Conservation (phyloP, 2,113 vertebrate genomes). For the Macrotis lagotis region DNA sequence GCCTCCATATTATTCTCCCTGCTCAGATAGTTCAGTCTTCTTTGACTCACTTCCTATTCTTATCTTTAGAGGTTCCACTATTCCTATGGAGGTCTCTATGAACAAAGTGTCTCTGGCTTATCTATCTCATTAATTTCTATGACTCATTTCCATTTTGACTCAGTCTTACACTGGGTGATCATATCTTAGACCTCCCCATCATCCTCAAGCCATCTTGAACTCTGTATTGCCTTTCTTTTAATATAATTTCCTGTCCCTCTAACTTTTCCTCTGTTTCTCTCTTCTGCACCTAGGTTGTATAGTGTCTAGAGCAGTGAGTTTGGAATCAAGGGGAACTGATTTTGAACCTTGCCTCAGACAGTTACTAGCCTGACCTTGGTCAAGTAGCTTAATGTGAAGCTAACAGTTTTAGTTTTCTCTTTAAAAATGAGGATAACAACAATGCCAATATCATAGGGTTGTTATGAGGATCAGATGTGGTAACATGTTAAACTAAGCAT, state of each 20-base stretch:
- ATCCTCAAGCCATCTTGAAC: not conserved
- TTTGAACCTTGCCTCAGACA: not conserved
- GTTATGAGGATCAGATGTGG: not conserved
- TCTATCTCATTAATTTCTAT: not conserved
- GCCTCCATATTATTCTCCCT: not conserved
- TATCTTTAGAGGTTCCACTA: not conserved
- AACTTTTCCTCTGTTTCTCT: not conserved
- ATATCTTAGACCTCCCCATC: not conserved
- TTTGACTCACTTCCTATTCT: not conserved
- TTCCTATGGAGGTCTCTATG: not conserved
- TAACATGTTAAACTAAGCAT: not conserved
- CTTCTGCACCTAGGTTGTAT: not conserved
- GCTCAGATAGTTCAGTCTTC: not conserved
- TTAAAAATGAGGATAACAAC: not conserved
- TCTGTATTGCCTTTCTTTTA: not conserved
- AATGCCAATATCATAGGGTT: not conserved
- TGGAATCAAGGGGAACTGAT: not conserved
- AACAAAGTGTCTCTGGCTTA: not conserved
- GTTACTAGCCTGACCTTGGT: not conserved
- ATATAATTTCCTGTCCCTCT: not conserved
- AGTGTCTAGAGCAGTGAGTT: not conserved
- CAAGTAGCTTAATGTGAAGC: not conserved
- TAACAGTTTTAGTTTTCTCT: not conserved
- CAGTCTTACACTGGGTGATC: not conserved
- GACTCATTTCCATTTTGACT: not conserved